phyloP scores from a whole-genome alignment of 2,888 invertebrate species.

The Acronicta aceris region DNA sequence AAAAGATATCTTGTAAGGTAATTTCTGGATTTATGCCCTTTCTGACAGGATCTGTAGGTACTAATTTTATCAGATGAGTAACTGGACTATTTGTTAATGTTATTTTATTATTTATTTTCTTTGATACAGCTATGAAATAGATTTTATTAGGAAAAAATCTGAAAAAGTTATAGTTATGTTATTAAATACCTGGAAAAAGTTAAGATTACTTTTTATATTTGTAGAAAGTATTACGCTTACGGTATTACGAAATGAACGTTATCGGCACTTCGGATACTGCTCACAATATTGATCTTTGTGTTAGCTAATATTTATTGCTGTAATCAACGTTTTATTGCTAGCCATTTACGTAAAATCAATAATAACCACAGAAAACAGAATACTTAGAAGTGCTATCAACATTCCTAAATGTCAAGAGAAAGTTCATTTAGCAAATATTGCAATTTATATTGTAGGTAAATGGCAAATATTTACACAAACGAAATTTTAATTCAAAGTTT shows the following conservation, averaged over 20 bases:
- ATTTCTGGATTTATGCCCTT: too few species aligned
- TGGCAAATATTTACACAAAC: not conserved
- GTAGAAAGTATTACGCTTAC: not conserved
- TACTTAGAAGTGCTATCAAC: not conserved
- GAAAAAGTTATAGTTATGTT: too few species aligned
- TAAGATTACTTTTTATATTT: not conserved
- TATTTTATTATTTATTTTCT: too few species aligned
- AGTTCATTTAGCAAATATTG: not conserved
- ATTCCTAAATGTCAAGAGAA: conserved; percentile 3
- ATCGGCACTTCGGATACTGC: not conserved
- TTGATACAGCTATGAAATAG: too few species aligned
- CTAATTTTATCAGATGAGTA: too few species aligned
- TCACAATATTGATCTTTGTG: conserved; percentile 2
- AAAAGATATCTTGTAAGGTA: too few species aligned
- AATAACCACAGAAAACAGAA: not conserved
- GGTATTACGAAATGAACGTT: not conserved
- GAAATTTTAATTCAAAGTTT: conserved; percentile 8
- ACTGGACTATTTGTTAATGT: too few species aligned
- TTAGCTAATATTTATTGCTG: not conserved
- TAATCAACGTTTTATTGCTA: not conserved
- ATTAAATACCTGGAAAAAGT: too few species aligned
- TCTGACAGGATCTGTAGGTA: too few species aligned
- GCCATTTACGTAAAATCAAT: not conserved
- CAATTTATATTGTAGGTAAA: conserved; percentile 7
- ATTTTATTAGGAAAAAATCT: too few species aligned